These are phyloP conservation scores for Gadopsis bispinosus DNA, from an alignment of 2,797 vertebrate species.

Conservation along the genomic window DNA sequence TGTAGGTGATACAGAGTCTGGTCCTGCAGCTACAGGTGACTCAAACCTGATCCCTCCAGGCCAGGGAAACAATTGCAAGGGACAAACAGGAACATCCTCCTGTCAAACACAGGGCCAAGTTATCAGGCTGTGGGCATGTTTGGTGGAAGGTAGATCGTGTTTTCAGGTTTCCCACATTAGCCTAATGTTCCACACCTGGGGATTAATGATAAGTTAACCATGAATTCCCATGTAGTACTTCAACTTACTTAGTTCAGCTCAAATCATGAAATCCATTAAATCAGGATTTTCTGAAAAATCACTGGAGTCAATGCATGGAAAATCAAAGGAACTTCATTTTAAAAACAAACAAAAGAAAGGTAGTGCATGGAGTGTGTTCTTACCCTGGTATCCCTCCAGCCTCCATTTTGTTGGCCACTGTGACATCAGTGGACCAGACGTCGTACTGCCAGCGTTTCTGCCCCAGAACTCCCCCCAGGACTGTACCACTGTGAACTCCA, in stretches of 20 bases:
- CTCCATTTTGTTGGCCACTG: constrained; percentile 97
- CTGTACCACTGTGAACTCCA: constrained; percentile 93
- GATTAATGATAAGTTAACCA: background rate
- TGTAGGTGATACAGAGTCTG: background rate
- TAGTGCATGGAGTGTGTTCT: constrained; percentile 18
- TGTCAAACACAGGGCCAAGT: background rate
- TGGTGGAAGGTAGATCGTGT: background rate
- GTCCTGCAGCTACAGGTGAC: background rate
- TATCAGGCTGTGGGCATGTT: background rate
- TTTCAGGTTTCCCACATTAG: background rate
- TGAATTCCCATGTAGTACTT: background rate
- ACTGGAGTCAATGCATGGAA: background rate
- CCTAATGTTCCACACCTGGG: too few species aligned
- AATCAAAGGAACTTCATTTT: background rate
- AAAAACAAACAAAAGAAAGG: background rate
- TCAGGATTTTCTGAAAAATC: background rate
- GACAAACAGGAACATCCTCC: background rate
- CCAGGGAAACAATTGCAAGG: background rate
- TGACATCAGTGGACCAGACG: constrained; percentile 96
- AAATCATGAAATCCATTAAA: background rate
- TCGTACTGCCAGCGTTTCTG: constrained; percentile 98
- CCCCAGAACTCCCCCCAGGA: constrained; percentile 93
- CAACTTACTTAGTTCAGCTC: background rate
- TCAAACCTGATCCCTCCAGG: background rate
- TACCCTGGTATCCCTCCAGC: constrained; percentile 95